Percentiles rank a stretch among this genome's conserved stretches.
These are phyloP conservation scores for Sardina pilchardus DNA, from an alignment of 2,113 vertebrate species.

Conservation along the genomic window DNA sequence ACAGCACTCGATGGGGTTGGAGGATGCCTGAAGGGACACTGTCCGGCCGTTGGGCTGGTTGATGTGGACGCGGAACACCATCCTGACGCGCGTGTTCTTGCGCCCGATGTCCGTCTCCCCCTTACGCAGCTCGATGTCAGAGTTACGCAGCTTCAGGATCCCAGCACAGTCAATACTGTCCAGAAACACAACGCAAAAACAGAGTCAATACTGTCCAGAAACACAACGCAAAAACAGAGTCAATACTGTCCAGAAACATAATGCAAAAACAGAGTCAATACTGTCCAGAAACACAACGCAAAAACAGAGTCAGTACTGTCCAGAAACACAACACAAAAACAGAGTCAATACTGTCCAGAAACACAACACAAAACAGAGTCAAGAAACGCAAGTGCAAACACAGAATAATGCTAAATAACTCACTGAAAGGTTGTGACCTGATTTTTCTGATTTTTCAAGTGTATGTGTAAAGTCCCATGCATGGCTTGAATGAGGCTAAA, in stretches of 20 bases:
- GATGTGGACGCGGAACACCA: slow-evolving; percentile 92
- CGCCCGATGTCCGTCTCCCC: slow-evolving; percentile 94
- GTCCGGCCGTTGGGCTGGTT: slow-evolving; percentile 87
- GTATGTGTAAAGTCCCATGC: not conserved
- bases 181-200: not conserved
- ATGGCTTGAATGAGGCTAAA: no score
- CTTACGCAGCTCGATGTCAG: slow-evolving; percentile 93
- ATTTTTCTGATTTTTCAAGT: not conserved
- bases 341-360: not conserved
- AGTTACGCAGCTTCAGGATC: slow-evolving; percentile 92
- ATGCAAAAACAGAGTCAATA: slow-evolving; percentile 78
- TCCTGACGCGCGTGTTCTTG: slow-evolving; percentile 89
- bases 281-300: slow-evolving; percentile 63
- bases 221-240: not conserved
- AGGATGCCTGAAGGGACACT: slow-evolving; percentile 85
- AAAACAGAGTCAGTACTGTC: no score
- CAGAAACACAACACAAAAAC: no score
- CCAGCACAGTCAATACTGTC: slow-evolving; percentile 92
- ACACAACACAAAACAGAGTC: not conserved
- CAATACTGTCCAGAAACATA: no score
- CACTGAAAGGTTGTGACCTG: not conserved
- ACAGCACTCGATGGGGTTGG: slow-evolving; percentile 97
- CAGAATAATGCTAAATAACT: no score
- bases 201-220: slow-evolving; percentile 50
- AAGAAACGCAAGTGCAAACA: not conserved